A percentile compares a stretch with the other conserved stretches of the same genome.
Conservation (phyloP, 2,797 vertebrate genomes). For the Esox lucius region DNA sequence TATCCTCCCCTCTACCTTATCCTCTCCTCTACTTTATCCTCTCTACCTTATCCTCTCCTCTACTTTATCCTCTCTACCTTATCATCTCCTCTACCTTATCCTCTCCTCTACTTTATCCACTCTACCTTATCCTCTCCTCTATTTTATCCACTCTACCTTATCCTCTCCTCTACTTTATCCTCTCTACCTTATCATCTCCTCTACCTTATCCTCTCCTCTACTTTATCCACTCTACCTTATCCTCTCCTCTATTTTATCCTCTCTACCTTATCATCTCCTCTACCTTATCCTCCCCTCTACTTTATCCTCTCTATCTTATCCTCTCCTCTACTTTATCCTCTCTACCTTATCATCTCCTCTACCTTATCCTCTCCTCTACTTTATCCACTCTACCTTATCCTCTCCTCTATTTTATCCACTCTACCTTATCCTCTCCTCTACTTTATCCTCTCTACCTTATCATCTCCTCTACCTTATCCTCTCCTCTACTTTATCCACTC, state of each 20-base stretch:
- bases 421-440: constrained; percentile 3
- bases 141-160: too few relatives aligned
- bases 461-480: constrained; percentile 25
- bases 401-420: constrained; percentile 61
- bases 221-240: too few relatives aligned
- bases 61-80: constrained; percentile 22
- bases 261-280: constrained; percentile 37
- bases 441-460: constrained; percentile 1
- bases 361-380: constrained; percentile 3
- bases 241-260: constrained; percentile 28
- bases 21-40: background rate
- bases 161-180: constrained; percentile 53
- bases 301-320: constrained; percentile 45
- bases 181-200: background rate
- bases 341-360: constrained; percentile 20
- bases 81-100: constrained; percentile 33
- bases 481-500: too few relatives aligned
- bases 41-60: constrained; percentile 30
- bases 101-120: background rate
- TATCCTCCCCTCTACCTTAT: constrained; percentile 54
- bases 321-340: constrained; percentile 43
- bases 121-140: constrained; percentile 31
- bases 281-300: constrained; percentile 1
- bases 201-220: constrained; percentile 35
- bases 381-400: too few relatives aligned